Base-by-base conservation (phyloP, 2,113 vertebrate genomes). In the Lethenteron reissneri region DNA sequence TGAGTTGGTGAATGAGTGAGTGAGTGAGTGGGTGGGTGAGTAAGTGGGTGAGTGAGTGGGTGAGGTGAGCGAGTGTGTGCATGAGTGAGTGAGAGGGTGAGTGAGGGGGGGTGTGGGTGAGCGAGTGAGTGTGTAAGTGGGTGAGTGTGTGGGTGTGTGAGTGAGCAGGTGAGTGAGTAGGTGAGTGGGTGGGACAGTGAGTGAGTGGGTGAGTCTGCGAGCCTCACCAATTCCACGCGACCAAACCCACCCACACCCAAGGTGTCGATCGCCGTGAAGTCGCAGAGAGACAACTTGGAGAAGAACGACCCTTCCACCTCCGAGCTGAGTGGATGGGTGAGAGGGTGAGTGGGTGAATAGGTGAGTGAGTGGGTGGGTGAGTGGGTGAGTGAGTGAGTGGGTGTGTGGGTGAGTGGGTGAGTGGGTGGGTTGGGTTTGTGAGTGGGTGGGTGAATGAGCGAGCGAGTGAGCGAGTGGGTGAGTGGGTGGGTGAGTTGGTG, bases 211-310 rank as follows among this genome's bases (percentile, higher is more conserved):
- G 60, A 64, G 60, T 15, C 14, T 64, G 60, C 60, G 60, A 64
- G 41, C n/a, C 64, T 68, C 64, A 84, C 83, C 79, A 84, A 76
- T 69, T 83, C 81, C 69, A 81, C 74, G 71, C 80, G 79, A 72
- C 81, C 79, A 56, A 79, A 81, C 69, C 94, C 94, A 78, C 94
- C 92, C 1, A 96, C 90, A 75, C 94, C 94, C 56, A 99, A 83
- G 8, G 92, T 99, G 68, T 75, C 72, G 56, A 83, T 70, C 21
- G 82, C 75, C 73, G 79, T 79, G 74, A 85, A 81, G 77, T 84
- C 82, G n/a, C 77, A 76, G 57, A 80, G 73, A 41, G 74, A 75
- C 14, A 76, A 74, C 3, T 75, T 76, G 57, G 75, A 72, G 72
- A 79, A 74, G 25, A 73, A 72, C 9, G 70, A 72, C 17, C 74